These are phyloP conservation scores for Polymixis flavicincta DNA, from an alignment of 2,888 invertebrate species.

Conservation along the genomic window DNA sequence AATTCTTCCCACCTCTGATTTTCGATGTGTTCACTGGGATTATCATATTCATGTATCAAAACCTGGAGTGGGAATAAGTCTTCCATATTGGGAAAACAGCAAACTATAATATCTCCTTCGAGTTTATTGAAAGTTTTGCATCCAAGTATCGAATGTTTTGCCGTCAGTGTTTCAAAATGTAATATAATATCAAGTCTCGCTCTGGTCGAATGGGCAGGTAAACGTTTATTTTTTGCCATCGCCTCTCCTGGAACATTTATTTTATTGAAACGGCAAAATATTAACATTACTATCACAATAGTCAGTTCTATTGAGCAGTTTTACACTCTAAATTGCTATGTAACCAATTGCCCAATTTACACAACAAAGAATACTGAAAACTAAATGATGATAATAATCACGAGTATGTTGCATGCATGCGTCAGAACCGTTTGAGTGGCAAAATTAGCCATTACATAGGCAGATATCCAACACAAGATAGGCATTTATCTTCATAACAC, in stretches of 20 bases:
- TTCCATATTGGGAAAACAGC: slow-evolving; percentile 66
- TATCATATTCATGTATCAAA: slow-evolving; percentile 75
- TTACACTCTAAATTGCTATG: neutral
- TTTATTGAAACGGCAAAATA: slow-evolving; percentile 39
- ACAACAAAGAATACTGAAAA: neutral
- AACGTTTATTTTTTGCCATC: slow-evolving; percentile 68
- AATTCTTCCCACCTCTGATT: slow-evolving; percentile 70
- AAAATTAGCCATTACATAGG: slow-evolving; percentile 35
- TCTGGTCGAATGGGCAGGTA: slow-evolving; percentile 60
- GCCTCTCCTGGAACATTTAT: slow-evolving; percentile 39
- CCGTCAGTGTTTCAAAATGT: slow-evolving; percentile 51
- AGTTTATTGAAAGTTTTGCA: slow-evolving; percentile 46
- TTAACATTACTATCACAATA: slow-evolving; percentile 23
- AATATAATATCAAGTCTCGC: slow-evolving; percentile 53
- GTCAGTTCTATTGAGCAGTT: slow-evolving; percentile 16
- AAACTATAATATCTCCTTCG: slow-evolving; percentile 50
- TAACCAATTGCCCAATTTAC: neutral
- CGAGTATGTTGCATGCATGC: slow-evolving; percentile 10
- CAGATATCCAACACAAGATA: slow-evolving; percentile 49
- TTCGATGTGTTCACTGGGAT: slow-evolving; percentile 69
- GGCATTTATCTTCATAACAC: slow-evolving; percentile 39
- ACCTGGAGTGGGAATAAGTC: slow-evolving; percentile 62
- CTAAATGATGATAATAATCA: slow-evolving; percentile 2
- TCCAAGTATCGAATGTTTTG: slow-evolving; percentile 34
- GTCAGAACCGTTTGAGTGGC: slow-evolving; percentile 9